These are phyloP conservation scores for Dinocampus coccinellae DNA, from an alignment of 2,888 invertebrate genomes.

Conservation along the genomic window DNA sequence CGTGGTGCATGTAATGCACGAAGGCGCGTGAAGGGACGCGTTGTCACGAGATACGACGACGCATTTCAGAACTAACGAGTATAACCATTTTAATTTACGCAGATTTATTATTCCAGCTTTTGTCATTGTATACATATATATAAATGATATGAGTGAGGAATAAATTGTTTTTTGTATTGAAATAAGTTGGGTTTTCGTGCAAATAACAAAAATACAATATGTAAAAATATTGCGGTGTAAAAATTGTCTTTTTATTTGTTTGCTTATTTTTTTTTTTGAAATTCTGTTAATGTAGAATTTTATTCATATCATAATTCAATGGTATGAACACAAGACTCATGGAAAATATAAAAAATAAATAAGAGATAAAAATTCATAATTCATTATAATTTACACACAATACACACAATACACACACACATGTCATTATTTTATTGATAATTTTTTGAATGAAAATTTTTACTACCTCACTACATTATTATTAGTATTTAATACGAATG, in stretches of 20 bases:
- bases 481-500: too few species aligned
- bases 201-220: background rate
- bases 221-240: background rate
- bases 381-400: background rate
- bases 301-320: background rate
- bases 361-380: background rate
- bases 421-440: background rate
- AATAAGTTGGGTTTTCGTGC: background rate
- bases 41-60: constrained; percentile 35
- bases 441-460: background rate
- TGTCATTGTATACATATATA: constrained; percentile 1
- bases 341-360: too few species aligned
- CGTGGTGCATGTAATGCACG: constrained; percentile 25
- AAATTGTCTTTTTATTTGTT: background rate
- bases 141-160: background rate
- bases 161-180: background rate
- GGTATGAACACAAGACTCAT: too few species aligned
- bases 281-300: background rate
- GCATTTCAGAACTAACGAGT: constrained; percentile 33
- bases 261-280: background rate
- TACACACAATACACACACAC: too few species aligned
- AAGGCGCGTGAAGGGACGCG: constrained; percentile 22
- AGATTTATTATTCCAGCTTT: constrained; percentile 27
- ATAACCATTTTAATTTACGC: constrained; percentile 31
- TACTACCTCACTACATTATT: too few species aligned